Evolutionary conservation across 2,888 invertebrate species (phyloP).

Genomic region (Tachina grossa): DNA sequence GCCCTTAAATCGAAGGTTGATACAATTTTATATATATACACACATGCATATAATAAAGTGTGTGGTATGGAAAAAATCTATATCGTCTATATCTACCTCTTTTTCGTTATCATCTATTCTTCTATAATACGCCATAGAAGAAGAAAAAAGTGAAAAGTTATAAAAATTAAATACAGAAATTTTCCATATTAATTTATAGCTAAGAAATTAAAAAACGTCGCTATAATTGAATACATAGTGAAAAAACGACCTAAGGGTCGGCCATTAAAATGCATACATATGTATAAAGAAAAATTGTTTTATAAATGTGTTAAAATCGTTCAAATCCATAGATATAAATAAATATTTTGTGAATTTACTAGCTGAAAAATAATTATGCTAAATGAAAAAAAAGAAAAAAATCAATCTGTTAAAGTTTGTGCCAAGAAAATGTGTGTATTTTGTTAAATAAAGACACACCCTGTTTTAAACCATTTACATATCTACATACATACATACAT

Average conservation of each 20-base stretch:
- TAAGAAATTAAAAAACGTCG: not conserved
- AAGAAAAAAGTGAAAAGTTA: conserved; percentile 31
- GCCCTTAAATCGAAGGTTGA: conserved; percentile 33
- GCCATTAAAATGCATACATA: not conserved
- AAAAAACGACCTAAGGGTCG: conserved; percentile 39
- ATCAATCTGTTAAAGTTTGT: not conserved
- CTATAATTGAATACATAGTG: not conserved
- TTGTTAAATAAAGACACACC: conserved; percentile 60
- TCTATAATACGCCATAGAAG: conserved; percentile 19
- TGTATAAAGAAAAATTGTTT: not conserved
- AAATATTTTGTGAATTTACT: not conserved
- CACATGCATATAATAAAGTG: not conserved
- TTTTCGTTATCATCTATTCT: conserved; percentile 24
- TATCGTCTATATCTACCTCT: conserved; percentile 39
- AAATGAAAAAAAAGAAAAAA: conserved; percentile 14
- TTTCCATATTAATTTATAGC: not conserved
- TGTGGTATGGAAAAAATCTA: conserved; percentile 47
- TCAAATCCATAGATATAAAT: not conserved
- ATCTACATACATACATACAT: not conserved
- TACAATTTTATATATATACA: not conserved
- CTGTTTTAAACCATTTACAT: conserved; percentile 52
- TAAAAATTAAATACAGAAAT: conserved; percentile 16
- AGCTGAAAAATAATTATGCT: not conserved
- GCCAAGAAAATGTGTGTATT: conserved; percentile 22
- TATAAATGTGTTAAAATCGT: conserved; percentile 1